Evolutionary conservation across 2,113 vertebrate species (phyloP).

Genomic region (Hymenochirus boettgeri): DNA sequence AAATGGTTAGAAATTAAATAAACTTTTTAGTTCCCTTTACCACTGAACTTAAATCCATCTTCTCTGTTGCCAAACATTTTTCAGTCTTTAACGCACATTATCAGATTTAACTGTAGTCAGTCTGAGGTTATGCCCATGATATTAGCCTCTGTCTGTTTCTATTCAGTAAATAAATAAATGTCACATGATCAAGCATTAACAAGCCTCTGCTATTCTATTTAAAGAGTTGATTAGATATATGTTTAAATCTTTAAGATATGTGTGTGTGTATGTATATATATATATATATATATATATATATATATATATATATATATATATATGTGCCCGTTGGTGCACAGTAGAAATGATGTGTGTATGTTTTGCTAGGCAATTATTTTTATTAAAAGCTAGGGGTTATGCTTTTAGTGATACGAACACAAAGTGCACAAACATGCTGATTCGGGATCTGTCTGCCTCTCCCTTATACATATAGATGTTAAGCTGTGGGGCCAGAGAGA

Average conservation of each 20-base stretch:
- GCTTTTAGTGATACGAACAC: too few relatives aligned
- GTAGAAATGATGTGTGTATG: too few relatives aligned
- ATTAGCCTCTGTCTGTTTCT: neutral
- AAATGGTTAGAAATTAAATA: conserved; percentile 17
- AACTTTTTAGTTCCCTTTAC: neutral
- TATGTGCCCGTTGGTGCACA: too few relatives aligned
- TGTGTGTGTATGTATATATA: neutral
- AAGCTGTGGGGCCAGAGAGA: too few relatives aligned
- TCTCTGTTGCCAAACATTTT: conserved; percentile 12
- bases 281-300: neutral
- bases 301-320: neutral
- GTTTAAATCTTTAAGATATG: too few relatives aligned
- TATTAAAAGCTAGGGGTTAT: too few relatives aligned
- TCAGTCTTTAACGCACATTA: neutral
- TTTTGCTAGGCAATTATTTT: too few relatives aligned
- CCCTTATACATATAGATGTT: too few relatives aligned
- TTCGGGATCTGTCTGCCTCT: too few relatives aligned
- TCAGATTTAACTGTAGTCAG: neutral
- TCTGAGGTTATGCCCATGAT: conserved; percentile 16
- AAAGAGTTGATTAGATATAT: neutral
- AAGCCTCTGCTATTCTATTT: conserved; percentile 1
- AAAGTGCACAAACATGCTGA: too few relatives aligned
- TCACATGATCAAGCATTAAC: neutral
- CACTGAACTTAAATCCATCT: conserved; percentile 26
- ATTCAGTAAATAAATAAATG: conserved; percentile 2